These are phyloP conservation scores for Cynopterus sphinx DNA, from an alignment of 2,797 vertebrate species.

Conservation along the genomic window DNA sequence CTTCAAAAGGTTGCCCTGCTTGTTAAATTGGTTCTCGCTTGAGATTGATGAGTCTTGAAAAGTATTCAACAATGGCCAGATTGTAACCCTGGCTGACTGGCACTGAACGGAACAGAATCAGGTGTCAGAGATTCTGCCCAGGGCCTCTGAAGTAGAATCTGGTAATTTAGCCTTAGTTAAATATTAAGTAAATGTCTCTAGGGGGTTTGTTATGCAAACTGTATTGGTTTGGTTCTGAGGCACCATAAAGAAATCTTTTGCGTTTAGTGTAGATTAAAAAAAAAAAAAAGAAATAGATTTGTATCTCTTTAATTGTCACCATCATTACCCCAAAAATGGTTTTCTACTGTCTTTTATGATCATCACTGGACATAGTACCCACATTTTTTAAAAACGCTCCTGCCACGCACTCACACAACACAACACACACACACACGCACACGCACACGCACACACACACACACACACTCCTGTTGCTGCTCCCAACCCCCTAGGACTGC, in stretches of 20 bases:
- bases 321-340: slow-evolving; percentile 19
- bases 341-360: not conserved
- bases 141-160: slow-evolving; percentile 68
- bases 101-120: not conserved
- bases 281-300: not conserved
- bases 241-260: slow-evolving; percentile 24
- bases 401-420: not conserved
- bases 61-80: slow-evolving; percentile 64
- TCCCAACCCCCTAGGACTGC: not conserved
- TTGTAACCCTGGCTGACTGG: slow-evolving; percentile 47
- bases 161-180: slow-evolving; percentile 78
- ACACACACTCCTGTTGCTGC: not conserved
- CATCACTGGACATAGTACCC: not conserved
- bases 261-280: slow-evolving; percentile 3
- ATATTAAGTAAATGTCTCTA: slow-evolving; percentile 70
- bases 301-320: not conserved
- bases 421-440: no score
- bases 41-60: slow-evolving; percentile 77
- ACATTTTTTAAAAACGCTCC: not conserved
- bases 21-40: slow-evolving; percentile 67
- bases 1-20: slow-evolving; percentile 73
- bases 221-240: slow-evolving; percentile 47
- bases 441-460: no score
- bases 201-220: slow-evolving; percentile 28
- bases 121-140: slow-evolving; percentile 38